Evolutionary conservation across 2,888 invertebrate species (phyloP), one percentile per base, ranked within the genome.

Genomic region (Hypercompe scribonia): DNA sequence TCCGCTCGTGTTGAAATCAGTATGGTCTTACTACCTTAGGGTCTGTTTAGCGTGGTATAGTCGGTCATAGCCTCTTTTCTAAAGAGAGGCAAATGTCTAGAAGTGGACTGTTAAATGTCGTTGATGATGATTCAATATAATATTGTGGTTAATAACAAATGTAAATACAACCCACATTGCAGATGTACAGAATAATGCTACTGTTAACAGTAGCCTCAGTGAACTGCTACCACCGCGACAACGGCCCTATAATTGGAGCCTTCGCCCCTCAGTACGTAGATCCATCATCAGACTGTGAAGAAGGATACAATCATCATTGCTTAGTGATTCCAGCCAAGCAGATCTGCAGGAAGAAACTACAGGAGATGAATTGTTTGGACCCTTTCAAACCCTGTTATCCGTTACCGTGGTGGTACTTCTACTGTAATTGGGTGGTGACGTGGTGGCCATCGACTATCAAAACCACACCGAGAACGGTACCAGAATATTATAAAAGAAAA

Each of bases 391-490:
- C 84, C 0, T 87, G 81, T 73, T 33, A 79, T 13, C 88, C 89
- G 0, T 24, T 87, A 7, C 90, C 90, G 0, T 90, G 90, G 90
- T 90, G 90, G 90, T 90, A 87, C 65, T 87, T 87, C 58, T 90
- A 84, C 73, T 90, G 90, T 66, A 81, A 86, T 65, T 84, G 81
- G 82, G 72, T 88, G 31, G 72, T 87, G 2, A 84, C 76, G 0
- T 73, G 78, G 3, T 84, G 68, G 73, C 81, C 74, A 0, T 71
- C 77, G 0, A 79, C 66, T 31, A 33, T 70, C 24, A 85, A 70
- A 42, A 82, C 86, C 3, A 80, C 86, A 0, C 61, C 83, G 0
- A 85, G 78, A 13, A 89, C 87, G 0, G 76, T 88, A 0, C 83
- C 88, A 50, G 86, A 84, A 0, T 85, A 80, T 73, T 87, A 72